Base-by-base conservation (phyloP, 2,888 invertebrate species). In the Osmoderma eremita region DNA sequence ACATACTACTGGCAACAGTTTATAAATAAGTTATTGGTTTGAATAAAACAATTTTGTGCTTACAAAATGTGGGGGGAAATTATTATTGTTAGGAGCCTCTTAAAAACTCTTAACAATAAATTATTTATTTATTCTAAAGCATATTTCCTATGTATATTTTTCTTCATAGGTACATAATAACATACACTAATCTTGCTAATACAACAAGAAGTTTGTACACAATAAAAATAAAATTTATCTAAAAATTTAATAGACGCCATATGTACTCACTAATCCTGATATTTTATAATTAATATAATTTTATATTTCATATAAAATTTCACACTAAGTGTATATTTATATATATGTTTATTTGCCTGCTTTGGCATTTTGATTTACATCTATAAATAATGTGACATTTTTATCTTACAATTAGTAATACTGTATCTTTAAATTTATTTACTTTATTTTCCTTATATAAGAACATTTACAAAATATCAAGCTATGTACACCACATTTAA, bases 391-490 rank as follows among this genome's bases (percentile, higher is more conserved):
- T 30, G 30, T 30, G 30, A 30, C 6, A 17, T 41, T 20, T 42
- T 13, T 12, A 10, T 38, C 36, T 42, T 56, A n/a, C n/a, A n/a
- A n/a, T n/a, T n/a, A 56, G 1, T 58, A 42, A 58, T 58, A 58
- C 45, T 45, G 45, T 30, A 45, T 58, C 15, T 42, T 30, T 17
- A 17, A 15, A 12, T 1, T 41, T 30, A 30, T 56, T 58, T 58
- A 8, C 30, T 50, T 50, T 15, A 15, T 36, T 53, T 17, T 30
- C 53, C 15, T 53, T 15, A 30, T 45, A 42, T 45, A 22, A 58
- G 39, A 24, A 58, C 58, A 58, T 58, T 58, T 58, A 58, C 42
- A 58, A 58, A 45, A 58, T 58, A 42, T 45, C 58, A 58, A 58
- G 58, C 58, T 58, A 58, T 58, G 10, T 30, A 30, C 30, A 30